A percentile compares a stretch with the other conserved stretches of the same genome.
These are phyloP conservation scores for Allygus modestus DNA, from an alignment of 2,888 invertebrate genomes.

Conservation along the genomic window DNA sequence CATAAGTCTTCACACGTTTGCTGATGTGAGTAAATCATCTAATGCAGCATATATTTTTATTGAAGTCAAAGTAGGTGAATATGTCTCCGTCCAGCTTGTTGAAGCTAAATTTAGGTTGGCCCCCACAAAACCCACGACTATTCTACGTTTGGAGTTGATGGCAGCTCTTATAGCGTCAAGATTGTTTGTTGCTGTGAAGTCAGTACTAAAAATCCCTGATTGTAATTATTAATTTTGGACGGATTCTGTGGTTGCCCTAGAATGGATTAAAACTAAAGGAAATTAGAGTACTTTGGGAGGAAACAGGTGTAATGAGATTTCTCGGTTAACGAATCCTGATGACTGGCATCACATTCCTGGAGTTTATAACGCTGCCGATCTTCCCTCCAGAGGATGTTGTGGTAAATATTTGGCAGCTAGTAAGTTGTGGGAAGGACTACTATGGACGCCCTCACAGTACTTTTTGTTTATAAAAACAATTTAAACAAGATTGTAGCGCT, in stretches of 20 bases:
- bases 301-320: constrained; percentile 54
- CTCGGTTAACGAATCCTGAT: background rate
- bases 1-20: constrained; percentile 3
- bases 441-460: no score
- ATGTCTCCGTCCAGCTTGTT: background rate
- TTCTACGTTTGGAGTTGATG: background rate
- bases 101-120: background rate
- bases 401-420: background rate
- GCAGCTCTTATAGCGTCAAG: background rate
- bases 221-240: constrained; percentile 42
- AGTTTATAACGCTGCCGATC: constrained; percentile 45
- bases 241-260: constrained; percentile 47
- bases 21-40: constrained; percentile 46
- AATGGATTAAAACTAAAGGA: constrained; percentile 58
- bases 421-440: constrained; percentile 52
- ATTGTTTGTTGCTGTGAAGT: background rate
- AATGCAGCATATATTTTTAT: constrained; percentile 59
- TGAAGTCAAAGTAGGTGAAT: background rate
- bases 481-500: no score
- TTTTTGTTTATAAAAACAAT: no score
- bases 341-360: constrained; percentile 53
- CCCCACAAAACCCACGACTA: background rate
- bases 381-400: constrained; percentile 58
- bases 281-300: constrained; percentile 57
- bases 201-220: background rate